phyloP scores from a whole-genome alignment of 1,140 invertebrate genomes.

The Drosophila insularis region DNA sequence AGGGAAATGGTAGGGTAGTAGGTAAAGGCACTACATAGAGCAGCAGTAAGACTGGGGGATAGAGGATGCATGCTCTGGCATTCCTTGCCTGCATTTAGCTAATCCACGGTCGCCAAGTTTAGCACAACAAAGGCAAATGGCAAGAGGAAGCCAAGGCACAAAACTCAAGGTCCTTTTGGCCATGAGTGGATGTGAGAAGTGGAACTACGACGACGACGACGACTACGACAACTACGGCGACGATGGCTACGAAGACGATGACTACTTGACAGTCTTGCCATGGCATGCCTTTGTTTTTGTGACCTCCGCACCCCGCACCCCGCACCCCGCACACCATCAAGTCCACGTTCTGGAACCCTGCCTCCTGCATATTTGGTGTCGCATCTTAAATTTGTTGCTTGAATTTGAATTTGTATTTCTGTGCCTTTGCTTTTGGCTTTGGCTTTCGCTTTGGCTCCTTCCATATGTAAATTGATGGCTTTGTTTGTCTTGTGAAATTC shows the following conservation, averaged over 20 bases:
- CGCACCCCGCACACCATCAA: neutral
- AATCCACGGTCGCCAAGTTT: constrained; percentile 64
- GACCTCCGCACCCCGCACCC: neutral
- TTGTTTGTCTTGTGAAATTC: constrained; percentile 59
- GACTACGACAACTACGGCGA: neutral
- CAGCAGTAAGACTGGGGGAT: neutral
- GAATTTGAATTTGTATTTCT: constrained; percentile 30
- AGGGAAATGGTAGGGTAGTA: constrained; percentile 3
- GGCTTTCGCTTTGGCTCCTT: constrained; percentile 32
- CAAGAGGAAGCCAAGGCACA: constrained; percentile 43
- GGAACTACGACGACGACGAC: constrained; percentile 59
- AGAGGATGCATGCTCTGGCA: constrained; percentile 44
- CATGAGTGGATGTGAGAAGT: constrained; percentile 53
- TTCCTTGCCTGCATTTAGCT: constrained; percentile 67
- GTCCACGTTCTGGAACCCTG: neutral
- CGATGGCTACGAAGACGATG: constrained; percentile 33
- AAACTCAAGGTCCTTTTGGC: constrained; percentile 53
- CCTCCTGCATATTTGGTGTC: constrained; percentile 33
- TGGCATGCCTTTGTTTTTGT: constrained; percentile 58
- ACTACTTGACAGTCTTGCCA: constrained; percentile 71
- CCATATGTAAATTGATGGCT: constrained; percentile 70
- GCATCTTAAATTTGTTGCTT: constrained; percentile 55
- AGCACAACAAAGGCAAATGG: constrained; percentile 65
- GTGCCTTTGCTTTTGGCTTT: constrained; percentile 18
- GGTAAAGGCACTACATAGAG: no score